Base-by-base conservation (phyloP, 2,797 vertebrate species). In the Sus cebifrons region DNA sequence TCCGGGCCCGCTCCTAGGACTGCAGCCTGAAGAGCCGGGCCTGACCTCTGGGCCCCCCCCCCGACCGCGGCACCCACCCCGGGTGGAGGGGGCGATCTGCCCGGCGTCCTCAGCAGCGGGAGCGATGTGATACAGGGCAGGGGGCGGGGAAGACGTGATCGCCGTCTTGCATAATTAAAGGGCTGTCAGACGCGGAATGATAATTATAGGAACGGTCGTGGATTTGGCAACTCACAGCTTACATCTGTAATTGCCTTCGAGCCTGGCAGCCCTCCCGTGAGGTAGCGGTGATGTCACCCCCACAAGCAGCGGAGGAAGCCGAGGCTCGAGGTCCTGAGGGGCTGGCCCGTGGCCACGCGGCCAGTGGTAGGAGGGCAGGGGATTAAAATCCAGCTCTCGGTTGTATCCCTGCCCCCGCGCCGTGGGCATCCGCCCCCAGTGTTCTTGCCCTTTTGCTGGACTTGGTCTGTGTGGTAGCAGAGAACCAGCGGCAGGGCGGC, bases 101-200 rank as follows among this genome's bases (percentile, higher is more conserved):
- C 14, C 14, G 75, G 58, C 90, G 16, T 94, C 94, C 94, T 96
- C 81, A 78, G 87, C 94, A 96, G 73, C 82, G 23, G 1, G 75
- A 87, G 82, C 73, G 54, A 44, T 73, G n/a, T 81, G 71, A 71
- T 79, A 25, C 21, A 86, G 91, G 78, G 36, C 86, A 64, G 54
- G 85, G 83, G 92, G 90, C 5, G 3, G 95, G 49, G 44, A 92
- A 75, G 82, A 23, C 94, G 89, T 82, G 94, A 96, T 97, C 86
- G 70, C 91, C 88, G 96, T 83, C 97, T 96, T 97, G 67, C 77
- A 11, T 98, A 98, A 98, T 97, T 97, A 97, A 97, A 97, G 97
- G 97, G 91, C 93, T 96, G 94, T 95, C 96, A 91, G 94, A 97
- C 2, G 13, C 15, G 10, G 92, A 70, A 95, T 79, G 94, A 85